These are phyloP conservation scores for Pyrochroa serraticornis DNA, from an alignment of 2,888 invertebrate species.

Conservation along the genomic window DNA sequence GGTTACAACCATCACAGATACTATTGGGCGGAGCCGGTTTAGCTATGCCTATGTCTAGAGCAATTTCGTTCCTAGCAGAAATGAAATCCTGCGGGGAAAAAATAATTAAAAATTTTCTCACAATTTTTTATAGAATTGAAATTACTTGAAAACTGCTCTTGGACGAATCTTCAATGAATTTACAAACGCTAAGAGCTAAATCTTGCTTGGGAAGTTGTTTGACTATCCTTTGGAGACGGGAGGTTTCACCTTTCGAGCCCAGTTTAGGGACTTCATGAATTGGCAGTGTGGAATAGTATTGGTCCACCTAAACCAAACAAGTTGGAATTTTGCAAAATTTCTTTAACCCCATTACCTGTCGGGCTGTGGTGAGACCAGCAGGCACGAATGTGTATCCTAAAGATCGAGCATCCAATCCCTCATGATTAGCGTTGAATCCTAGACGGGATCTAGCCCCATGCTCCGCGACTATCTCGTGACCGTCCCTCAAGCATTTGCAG, in stretches of 20 bases:
- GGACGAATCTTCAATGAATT: conserved; percentile 79
- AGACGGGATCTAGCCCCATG: conserved; percentile 54
- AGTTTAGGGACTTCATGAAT: conserved; percentile 69
- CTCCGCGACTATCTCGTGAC: conserved; percentile 74
- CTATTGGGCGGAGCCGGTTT: conserved; percentile 52
- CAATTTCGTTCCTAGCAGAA: conserved; percentile 91
- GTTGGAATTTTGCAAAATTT: conserved; percentile 2
- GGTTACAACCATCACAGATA: conserved; percentile 84
- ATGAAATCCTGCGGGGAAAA: conserved; percentile 93
- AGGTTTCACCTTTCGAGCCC: conserved; percentile 80
- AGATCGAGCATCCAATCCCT: conserved; percentile 63
- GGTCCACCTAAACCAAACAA: conserved; percentile 74
- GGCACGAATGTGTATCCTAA: conserved; percentile 57
- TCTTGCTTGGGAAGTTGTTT: conserved; percentile 95
- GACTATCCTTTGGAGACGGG: conserved; percentile 81
- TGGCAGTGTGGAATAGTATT: conserved; percentile 90
- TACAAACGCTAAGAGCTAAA: conserved; percentile 86
- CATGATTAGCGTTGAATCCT: conserved; percentile 62
- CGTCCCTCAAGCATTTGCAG: conserved; percentile 90
- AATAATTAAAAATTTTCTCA: too few relatives aligned
- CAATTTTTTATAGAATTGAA: background rate
- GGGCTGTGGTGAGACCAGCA: conserved; percentile 53
- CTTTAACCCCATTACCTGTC: conserved; percentile 52
- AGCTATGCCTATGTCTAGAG: conserved; percentile 85
- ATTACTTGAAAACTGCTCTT: conserved; percentile 73